Evolutionary conservation across 2,888 invertebrate genomes (phyloP).

Genomic region (Melanargia galathea): DNA sequence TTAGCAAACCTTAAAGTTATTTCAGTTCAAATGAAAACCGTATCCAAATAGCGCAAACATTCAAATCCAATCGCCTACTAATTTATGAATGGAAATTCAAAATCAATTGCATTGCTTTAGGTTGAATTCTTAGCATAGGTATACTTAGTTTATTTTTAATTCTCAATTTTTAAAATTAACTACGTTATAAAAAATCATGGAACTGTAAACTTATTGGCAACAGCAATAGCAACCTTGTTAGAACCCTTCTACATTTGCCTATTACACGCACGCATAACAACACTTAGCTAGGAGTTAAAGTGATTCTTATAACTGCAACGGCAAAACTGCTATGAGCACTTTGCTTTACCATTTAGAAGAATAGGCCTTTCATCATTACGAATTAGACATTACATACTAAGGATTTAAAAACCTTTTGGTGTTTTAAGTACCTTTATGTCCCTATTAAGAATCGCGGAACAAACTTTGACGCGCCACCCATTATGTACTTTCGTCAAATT

Average conservation of each 20-base stretch:
- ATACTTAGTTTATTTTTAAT: not conserved
- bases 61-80: constrained; percentile 2
- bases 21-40: not conserved
- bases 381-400: constrained; percentile 21
- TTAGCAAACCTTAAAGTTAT: too few species aligned
- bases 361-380: constrained; percentile 26
- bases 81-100: constrained; percentile 1
- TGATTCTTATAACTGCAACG: constrained; percentile 12
- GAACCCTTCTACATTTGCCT: not conserved
- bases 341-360: constrained; percentile 10
- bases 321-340: constrained; percentile 4
- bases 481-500: constrained; percentile 22
- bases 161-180: too few species aligned
- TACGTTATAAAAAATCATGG: too few species aligned
- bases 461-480: constrained; percentile 24
- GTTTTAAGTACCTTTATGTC: constrained; percentile 24
- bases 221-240: not conserved
- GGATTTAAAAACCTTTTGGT: constrained; percentile 21
- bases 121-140: not conserved
- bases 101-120: not conserved
- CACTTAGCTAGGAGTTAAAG: constrained; percentile 10
- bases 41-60: constrained; percentile 1
- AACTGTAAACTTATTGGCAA: too few species aligned
- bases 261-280: not conserved
- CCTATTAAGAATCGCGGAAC: constrained; percentile 14